Percentiles rank a stretch among this genome's conserved stretches.
Evolutionary conservation across 2,888 invertebrate species (phyloP).

Genomic region (Eupsilia transversa): DNA sequence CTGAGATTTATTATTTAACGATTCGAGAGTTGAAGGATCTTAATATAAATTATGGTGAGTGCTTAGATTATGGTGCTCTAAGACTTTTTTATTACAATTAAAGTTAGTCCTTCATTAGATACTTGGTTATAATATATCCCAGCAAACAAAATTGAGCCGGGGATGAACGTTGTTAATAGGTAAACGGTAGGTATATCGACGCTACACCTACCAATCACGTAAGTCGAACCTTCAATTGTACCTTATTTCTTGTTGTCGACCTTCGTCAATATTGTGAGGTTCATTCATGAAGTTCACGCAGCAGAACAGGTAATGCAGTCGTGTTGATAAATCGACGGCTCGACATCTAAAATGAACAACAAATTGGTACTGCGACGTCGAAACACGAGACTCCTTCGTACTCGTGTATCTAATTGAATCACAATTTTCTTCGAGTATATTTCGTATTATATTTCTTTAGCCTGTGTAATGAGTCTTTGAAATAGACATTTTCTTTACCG

Average conservation of each 20-base stretch:
- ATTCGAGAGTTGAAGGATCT: neutral
- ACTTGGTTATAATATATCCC: no score
- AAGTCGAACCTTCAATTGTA: slow-evolving; percentile 27
- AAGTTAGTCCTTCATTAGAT: no score
- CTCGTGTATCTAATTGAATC: neutral
- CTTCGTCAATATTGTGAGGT: slow-evolving; percentile 32
- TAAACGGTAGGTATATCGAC: neutral
- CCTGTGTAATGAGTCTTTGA: neutral
- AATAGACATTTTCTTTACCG: neutral
- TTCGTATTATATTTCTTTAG: neutral
- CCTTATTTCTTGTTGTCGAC: slow-evolving; percentile 35
- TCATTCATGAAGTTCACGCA: slow-evolving; percentile 23
- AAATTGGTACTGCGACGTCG: slow-evolving; percentile 11
- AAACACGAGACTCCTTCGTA: neutral
- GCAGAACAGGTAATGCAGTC: slow-evolving; percentile 6
- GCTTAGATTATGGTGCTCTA: no score
- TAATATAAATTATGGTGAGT: neutral
- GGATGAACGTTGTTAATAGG: neutral
- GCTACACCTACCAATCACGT: slow-evolving; percentile 9
- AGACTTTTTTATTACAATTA: no score
- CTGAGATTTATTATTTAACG: slow-evolving; percentile 14
- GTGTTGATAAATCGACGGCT: slow-evolving; percentile 35
- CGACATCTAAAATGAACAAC: slow-evolving; percentile 20
- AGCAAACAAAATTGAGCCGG: no score
- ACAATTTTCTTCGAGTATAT: neutral